Evolutionary conservation across 2,113 vertebrate genomes (phyloP).

Genomic region (Odocoileus virginianus): DNA sequence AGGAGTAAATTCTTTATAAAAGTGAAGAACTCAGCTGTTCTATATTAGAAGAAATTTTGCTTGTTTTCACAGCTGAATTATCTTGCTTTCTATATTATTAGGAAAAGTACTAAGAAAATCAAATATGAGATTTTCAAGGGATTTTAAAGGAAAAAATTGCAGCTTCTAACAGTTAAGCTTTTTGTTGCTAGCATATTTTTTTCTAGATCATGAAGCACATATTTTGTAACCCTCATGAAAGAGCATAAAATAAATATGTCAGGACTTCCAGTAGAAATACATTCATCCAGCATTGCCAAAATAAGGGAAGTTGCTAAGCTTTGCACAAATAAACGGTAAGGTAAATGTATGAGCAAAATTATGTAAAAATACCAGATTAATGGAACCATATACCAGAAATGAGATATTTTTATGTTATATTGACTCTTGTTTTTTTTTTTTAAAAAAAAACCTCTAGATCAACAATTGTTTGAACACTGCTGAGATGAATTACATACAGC

Average conservation of each 20-base stretch:
- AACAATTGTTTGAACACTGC: neutral
- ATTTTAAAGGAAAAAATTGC: neutral
- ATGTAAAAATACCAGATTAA: neutral
- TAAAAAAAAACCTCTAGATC: neutral
- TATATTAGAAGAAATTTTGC: neutral
- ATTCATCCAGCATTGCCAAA: constrained; percentile 21
- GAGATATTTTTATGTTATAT: neutral
- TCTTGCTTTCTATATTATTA: constrained; percentile 23
- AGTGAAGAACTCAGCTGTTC: neutral
- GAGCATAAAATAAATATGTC: constrained; percentile 39
- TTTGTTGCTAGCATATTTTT: neutral
- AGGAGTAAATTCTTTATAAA: neutral
- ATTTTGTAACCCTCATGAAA: constrained; percentile 36
- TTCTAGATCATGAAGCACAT: neutral
- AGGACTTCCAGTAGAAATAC: constrained; percentile 9
- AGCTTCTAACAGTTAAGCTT: neutral
- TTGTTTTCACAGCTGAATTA: constrained; percentile 50
- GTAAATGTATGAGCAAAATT: constrained; percentile 36
- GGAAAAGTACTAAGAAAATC: neutral
- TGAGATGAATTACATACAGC: neutral
- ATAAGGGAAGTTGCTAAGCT: neutral
- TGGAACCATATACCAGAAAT: neutral
- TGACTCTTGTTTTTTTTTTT: neutral
- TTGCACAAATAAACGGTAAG: constrained; percentile 40
- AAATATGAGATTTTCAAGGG: constrained; percentile 12